phyloP scores from a whole-genome alignment of 2,113 vertebrate species.

The Ceyx margarethae region DNA sequence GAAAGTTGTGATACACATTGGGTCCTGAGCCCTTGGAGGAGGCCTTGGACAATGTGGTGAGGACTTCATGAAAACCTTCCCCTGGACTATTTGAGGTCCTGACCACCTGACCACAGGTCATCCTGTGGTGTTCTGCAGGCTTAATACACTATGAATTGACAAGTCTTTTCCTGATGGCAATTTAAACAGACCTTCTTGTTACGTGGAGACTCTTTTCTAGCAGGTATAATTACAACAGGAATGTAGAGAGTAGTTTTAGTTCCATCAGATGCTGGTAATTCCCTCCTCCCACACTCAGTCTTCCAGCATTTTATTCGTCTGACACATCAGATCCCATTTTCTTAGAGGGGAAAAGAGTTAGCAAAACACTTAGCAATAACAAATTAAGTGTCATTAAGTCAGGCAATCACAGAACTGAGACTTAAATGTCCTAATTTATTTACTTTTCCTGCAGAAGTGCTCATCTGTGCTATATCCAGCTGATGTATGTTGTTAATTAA shows the following conservation, averaged over 20 bases:
- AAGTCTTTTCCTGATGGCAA: not conserved
- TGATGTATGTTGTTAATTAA: rapidly evolving
- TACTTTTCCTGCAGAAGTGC: not conserved
- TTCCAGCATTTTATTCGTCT: constrained; percentile 14
- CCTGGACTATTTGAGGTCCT: not conserved
- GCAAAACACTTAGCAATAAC: not conserved
- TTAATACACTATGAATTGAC: not conserved
- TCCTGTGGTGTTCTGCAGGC: not conserved
- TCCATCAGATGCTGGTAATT: constrained; percentile 5
- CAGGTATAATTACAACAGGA: constrained; percentile 39
- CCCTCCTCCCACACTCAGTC: not conserved
- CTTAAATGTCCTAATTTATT: not conserved
- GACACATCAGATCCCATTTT: not conserved
- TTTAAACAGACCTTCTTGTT: not conserved
- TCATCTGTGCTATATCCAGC: not conserved
- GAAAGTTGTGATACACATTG: not conserved
- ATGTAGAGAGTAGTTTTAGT: constrained; percentile 12
- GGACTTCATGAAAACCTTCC: not conserved
- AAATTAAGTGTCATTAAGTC: constrained; percentile 21
- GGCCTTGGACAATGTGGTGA: not conserved
- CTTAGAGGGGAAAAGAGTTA: not conserved
- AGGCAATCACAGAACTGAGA: not conserved
- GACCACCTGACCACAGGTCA: not conserved
- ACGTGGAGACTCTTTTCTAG: not conserved
- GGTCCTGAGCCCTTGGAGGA: not conserved